phyloP scores from a whole-genome alignment of 1,140 invertebrate genomes.

The Zaprionus ornatus region DNA sequence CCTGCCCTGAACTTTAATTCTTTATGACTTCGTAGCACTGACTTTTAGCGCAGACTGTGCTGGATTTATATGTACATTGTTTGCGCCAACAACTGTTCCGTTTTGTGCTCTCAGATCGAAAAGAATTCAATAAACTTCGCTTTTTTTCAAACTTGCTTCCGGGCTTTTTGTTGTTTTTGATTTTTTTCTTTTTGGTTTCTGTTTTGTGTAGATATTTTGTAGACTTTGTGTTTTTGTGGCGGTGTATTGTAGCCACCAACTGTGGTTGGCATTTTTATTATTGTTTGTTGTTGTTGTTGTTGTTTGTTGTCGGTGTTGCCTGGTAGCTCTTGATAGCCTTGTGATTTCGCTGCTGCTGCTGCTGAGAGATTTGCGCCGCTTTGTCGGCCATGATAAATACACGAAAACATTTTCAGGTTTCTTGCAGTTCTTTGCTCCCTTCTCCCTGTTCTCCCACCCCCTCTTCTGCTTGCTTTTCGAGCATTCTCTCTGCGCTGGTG shows the following conservation, averaged over 20 bases:
- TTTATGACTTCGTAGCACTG: neutral
- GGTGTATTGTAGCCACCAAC: constrained; percentile 56
- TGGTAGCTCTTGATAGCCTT: constrained; percentile 69
- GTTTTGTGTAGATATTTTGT: constrained; percentile 29
- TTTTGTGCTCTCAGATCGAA: constrained; percentile 54
- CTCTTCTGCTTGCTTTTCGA: neutral
- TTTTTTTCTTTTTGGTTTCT: constrained; percentile 51
- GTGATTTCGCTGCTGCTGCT: constrained; percentile 50
- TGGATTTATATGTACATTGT: constrained; percentile 37
- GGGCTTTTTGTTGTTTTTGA: constrained; percentile 49
- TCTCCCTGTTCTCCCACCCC: neutral
- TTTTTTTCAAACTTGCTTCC: constrained; percentile 55
- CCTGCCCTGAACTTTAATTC: neutral
- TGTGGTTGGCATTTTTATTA: constrained; percentile 78
- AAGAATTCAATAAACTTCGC: constrained; percentile 74
- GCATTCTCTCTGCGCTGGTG: constrained; percentile 65
- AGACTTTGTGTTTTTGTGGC: constrained; percentile 45
- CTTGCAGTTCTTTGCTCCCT: constrained; percentile 5
- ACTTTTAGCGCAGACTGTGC: constrained; percentile 53
- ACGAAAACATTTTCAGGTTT: constrained; percentile 74
- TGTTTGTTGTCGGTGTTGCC: constrained; percentile 11
- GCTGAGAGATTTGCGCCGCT: constrained; percentile 69
- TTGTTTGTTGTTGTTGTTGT: constrained; percentile 36
- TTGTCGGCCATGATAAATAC: constrained; percentile 80
- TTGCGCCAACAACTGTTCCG: constrained; percentile 43